Evolutionary conservation across 1,140 invertebrate species (phyloP).

Genomic region (Drosophila azteca): DNA sequence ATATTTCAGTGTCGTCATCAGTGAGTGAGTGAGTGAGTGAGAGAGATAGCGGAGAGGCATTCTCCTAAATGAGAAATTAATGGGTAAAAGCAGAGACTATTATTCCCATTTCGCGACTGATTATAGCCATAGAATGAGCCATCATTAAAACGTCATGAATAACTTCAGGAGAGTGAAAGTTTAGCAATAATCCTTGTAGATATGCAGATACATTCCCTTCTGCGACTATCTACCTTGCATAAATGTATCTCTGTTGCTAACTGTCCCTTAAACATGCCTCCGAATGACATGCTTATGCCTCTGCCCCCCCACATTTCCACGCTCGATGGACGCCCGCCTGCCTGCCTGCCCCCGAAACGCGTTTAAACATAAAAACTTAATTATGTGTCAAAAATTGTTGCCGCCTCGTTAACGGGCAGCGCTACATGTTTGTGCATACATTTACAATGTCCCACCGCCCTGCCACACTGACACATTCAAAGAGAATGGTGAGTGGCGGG

Average conservation of each 20-base stretch:
- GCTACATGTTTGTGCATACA: conserved; percentile 58
- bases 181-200: too few relatives aligned
- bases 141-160: too few relatives aligned
- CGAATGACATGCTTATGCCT: background rate
- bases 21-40: background rate
- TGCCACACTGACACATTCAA: background rate
- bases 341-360: conserved; percentile 14
- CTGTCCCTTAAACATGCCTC: too few relatives aligned
- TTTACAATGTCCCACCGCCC: conserved; percentile 13
- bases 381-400: conserved; percentile 77
- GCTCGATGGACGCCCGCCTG: conserved; percentile 21
- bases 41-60: too few relatives aligned
- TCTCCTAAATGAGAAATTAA: too few relatives aligned
- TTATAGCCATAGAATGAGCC: too few relatives aligned
- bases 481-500: too few relatives aligned
- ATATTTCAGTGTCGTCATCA: conserved; percentile 19
- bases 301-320: background rate
- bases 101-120: too few relatives aligned
- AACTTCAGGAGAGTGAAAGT: too few relatives aligned
- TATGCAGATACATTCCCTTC: conserved; percentile 2
- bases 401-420: conserved; percentile 58
- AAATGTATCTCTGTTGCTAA: conserved; percentile 10
- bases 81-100: too few relatives aligned
- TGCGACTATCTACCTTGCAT: background rate
- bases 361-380: conserved; percentile 76